Conservation (phyloP, 2,888 invertebrate species). For the Blastobasis lacticolella region DNA sequence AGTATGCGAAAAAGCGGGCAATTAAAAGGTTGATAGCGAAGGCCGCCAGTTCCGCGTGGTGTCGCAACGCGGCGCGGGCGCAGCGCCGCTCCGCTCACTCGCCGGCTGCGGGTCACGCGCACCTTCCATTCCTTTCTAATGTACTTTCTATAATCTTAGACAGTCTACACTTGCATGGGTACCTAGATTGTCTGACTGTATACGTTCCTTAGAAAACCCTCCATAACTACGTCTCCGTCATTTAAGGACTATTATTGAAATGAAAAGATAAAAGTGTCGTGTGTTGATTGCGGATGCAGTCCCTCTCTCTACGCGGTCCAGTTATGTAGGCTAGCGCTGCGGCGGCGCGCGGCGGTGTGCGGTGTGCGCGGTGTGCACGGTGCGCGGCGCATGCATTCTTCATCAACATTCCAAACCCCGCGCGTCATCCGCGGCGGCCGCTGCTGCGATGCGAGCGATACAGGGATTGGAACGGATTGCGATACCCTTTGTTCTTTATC, state of each 20-base stretch:
- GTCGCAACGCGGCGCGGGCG: conserved; percentile 41
- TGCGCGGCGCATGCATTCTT: conserved; percentile 45
- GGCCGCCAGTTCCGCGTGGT: conserved; percentile 61
- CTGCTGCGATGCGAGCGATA: conserved; percentile 33
- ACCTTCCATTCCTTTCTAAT: conserved; percentile 72
- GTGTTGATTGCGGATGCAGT: conserved; percentile 31
- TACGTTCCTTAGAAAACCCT: conserved; percentile 23
- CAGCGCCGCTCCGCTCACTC: conserved; percentile 38
- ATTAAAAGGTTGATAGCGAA: conserved; percentile 68
- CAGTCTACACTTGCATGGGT: conserved; percentile 21
- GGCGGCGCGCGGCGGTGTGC: conserved; percentile 19
- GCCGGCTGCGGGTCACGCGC: conserved; percentile 60
- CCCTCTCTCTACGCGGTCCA: conserved; percentile 17
- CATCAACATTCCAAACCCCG: conserved; percentile 57
- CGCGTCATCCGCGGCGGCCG: conserved; percentile 50
- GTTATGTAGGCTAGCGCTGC: too few relatives aligned
- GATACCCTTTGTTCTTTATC: conserved; percentile 28
- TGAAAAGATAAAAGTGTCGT: too few relatives aligned
- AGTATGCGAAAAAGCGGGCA: conserved; percentile 44
- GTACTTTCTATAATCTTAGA: conserved; percentile 64
- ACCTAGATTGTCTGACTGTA: conserved; percentile 24
- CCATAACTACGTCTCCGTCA: too few relatives aligned
- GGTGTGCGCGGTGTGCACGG: conserved; percentile 18
- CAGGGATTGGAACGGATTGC: conserved; percentile 23
- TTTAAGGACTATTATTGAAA: too few relatives aligned